These are phyloP conservation scores for Triops cancriformis DNA, from an alignment of 1,140 invertebrate genomes.

Conservation along the genomic window DNA sequence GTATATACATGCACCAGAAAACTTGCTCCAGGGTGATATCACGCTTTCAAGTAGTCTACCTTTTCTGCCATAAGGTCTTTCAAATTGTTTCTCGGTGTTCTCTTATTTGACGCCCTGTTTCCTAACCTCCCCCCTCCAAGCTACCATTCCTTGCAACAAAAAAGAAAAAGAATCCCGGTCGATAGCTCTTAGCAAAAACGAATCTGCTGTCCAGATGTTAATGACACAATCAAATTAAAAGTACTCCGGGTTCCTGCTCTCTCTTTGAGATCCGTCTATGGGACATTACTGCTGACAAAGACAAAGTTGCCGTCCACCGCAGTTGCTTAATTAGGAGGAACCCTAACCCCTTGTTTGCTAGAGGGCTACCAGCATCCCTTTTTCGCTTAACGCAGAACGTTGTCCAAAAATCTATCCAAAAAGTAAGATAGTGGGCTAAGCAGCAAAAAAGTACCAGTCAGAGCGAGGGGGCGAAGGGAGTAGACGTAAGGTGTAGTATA, in stretches of 20 bases:
- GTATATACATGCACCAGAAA: too few species aligned
- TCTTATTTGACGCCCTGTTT: not conserved
- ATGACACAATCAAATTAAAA: constrained; percentile 14
- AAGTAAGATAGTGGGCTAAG: too few species aligned
- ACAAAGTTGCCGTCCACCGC: constrained; percentile 3
- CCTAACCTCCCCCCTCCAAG: not conserved
- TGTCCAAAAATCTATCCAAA: not conserved
- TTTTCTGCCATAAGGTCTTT: too few species aligned
- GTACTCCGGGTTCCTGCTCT: not conserved
- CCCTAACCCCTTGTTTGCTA: not conserved
- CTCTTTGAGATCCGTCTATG: constrained; percentile 6
- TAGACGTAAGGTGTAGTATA: not conserved
- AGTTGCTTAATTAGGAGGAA: not conserved
- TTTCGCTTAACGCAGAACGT: not conserved
- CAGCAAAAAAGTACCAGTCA: too few species aligned
- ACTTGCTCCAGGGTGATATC: too few species aligned
- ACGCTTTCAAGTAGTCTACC: too few species aligned
- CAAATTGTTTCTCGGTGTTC: not conserved
- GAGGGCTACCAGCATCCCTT: not conserved
- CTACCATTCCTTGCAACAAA: not conserved
- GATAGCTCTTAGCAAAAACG: not conserved
- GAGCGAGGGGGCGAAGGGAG: not conserved
- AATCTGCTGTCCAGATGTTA: constrained; percentile 6
- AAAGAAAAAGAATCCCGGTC: not conserved
- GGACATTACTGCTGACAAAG: not conserved